Conservation (phyloP, 2,113 vertebrate genomes). For the Microtus oregoni region DNA sequence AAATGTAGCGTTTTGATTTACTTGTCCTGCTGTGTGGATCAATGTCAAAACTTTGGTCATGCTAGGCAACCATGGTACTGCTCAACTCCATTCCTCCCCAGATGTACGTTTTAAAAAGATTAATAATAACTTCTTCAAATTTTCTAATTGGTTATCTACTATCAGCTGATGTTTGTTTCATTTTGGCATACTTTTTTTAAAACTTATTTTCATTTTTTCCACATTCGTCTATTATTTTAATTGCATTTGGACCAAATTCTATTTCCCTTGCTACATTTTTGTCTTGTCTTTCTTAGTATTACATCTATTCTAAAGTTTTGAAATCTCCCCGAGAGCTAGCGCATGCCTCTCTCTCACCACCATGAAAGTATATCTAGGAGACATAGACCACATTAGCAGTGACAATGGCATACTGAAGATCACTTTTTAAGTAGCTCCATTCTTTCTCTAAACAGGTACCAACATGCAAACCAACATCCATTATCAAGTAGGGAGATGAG, state of each 20-base stretch:
- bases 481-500: background rate
- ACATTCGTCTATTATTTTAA: conserved; percentile 1
- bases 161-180: background rate
- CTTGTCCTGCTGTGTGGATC: background rate
- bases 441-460: background rate
- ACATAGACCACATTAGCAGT: background rate
- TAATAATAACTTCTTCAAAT: background rate
- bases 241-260: background rate
- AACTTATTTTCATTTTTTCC: background rate
- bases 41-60: background rate
- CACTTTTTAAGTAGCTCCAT: background rate
- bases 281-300: background rate
- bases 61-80: background rate
- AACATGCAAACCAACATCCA: background rate
- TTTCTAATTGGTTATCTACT: background rate
- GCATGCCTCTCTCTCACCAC: background rate
- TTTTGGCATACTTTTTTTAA: background rate
- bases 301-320: background rate
- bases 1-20: background rate
- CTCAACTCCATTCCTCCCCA: background rate
- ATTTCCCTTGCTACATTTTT: conserved; percentile 2
- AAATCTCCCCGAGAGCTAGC: background rate
- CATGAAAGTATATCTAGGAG: background rate
- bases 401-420: background rate
- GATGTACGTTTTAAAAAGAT: background rate